Evolutionary conservation across 2,888 invertebrate genomes (phyloP).

Genomic region (Chelonus formosanus): DNA sequence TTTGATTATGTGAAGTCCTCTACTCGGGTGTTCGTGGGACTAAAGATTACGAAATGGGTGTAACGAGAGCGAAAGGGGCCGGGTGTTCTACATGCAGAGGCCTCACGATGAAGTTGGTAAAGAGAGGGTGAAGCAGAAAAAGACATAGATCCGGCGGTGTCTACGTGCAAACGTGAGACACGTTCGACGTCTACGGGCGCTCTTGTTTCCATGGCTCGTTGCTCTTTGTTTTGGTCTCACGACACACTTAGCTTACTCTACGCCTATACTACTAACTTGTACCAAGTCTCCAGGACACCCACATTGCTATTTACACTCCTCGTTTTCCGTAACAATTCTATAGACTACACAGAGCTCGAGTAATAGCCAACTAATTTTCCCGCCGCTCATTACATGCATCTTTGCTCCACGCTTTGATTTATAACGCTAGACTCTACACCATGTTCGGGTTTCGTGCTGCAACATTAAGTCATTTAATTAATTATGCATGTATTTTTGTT

Average conservation of each 20-base stretch:
- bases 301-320: slow-evolving; percentile 20
- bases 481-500: background rate
- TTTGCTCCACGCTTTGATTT: background rate
- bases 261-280: slow-evolving; percentile 14
- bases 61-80: slow-evolving; percentile 44
- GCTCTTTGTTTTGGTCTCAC: slow-evolving; percentile 48
- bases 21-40: slow-evolving; percentile 24
- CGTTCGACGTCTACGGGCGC: slow-evolving; percentile 47
- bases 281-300: slow-evolving; percentile 19
- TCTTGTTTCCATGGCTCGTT: slow-evolving; percentile 43
- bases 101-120: background rate
- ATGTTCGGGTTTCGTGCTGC: background rate
- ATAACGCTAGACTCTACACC: background rate
- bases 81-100: slow-evolving; percentile 24
- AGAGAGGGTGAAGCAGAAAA: slow-evolving; percentile 23
- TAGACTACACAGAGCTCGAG: background rate
- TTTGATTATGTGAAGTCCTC: slow-evolving; percentile 27
- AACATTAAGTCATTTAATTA: background rate
- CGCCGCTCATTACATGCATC: slow-evolving; percentile 6
- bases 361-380: slow-evolving; percentile 13
- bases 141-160: slow-evolving; percentile 23
- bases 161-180: slow-evolving; percentile 50
- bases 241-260: slow-evolving; percentile 42
- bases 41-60: slow-evolving; percentile 42
- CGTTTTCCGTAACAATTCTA: slow-evolving; percentile 16